These are phyloP conservation scores for Pelosia muscerda DNA, from an alignment of 2,888 invertebrate genomes.

Conservation along the genomic window DNA sequence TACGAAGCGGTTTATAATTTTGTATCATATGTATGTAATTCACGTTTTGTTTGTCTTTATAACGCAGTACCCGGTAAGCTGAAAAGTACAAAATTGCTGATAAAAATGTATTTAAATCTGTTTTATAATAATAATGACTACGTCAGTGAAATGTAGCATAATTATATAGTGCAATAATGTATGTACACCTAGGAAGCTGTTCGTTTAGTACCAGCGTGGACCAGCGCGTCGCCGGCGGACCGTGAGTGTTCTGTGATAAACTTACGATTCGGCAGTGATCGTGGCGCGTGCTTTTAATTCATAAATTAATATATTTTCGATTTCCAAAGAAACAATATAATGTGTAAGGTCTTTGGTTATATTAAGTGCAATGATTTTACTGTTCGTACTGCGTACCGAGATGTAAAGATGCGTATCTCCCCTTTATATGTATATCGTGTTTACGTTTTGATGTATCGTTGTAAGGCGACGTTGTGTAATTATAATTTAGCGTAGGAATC, in stretches of 20 bases:
- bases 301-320: slow-evolving; percentile 71
- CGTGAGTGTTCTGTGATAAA: slow-evolving; percentile 63
- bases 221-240: slow-evolving; percentile 42
- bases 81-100: slow-evolving; percentile 84
- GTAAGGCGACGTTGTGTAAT: slow-evolving; percentile 50
- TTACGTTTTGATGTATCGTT: slow-evolving; percentile 59
- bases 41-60: slow-evolving; percentile 54
- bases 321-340: slow-evolving; percentile 78
- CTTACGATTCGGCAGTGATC: slow-evolving; percentile 57
- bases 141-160: slow-evolving; percentile 73
- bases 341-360: slow-evolving; percentile 74
- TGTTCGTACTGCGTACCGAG: slow-evolving; percentile 60
- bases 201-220: slow-evolving; percentile 36
- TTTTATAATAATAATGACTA: slow-evolving; percentile 66
- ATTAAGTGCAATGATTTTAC: slow-evolving; percentile 75
- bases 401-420: slow-evolving; percentile 64
- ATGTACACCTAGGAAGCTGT: slow-evolving; percentile 60
- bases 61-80: slow-evolving; percentile 59
- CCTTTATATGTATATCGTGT: slow-evolving; percentile 78
- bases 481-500: slow-evolving; percentile 67
- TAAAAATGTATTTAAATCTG: slow-evolving; percentile 71
- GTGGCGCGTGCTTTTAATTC: slow-evolving; percentile 63
- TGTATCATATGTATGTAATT: slow-evolving; percentile 67
- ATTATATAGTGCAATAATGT: slow-evolving; percentile 83
- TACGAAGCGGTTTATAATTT: no score